Percentiles rank a stretch among this genome's conserved stretches.
Evolutionary conservation across 2,888 invertebrate genomes (phyloP).

Genomic region (Synanthedon myopaeformis): DNA sequence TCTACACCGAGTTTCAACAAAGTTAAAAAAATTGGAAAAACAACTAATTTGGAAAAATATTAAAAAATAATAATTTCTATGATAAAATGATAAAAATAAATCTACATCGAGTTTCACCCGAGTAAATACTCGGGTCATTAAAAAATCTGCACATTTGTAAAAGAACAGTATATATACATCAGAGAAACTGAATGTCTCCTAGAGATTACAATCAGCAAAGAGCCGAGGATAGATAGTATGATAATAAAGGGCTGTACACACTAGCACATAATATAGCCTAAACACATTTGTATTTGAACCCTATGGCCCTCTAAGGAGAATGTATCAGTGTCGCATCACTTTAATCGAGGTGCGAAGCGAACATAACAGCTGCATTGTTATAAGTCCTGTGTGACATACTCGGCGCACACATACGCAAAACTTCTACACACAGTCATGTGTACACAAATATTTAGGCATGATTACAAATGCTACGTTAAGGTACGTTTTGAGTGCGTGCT

Average conservation of each 20-base stretch:
- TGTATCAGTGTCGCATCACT: slow-evolving; percentile 19
- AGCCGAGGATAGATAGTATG: background rate
- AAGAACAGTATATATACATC: background rate
- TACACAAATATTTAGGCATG: slow-evolving; percentile 1
- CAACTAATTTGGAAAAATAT: no score
- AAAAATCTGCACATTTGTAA: no score
- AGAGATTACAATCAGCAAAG: background rate
- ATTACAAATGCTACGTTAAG: no score
- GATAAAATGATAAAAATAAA: no score
- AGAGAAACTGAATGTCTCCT: background rate
- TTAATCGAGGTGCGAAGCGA: slow-evolving; percentile 37
- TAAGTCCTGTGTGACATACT: slow-evolving; percentile 26
- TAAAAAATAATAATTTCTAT: no score
- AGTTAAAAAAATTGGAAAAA: no score
- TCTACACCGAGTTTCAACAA: no score
- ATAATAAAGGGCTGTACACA: background rate
- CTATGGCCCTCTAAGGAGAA: no score
- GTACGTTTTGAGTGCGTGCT: no score
- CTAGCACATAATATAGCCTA: background rate
- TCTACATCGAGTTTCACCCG: no score
- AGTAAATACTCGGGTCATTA: no score
- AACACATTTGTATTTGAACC: background rate
- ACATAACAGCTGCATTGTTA: slow-evolving; percentile 49
- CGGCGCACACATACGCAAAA: slow-evolving; percentile 8
- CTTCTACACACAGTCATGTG: background rate